phyloP scores from a whole-genome alignment of 2,113 vertebrate species.

The Nesogale talazaci region DNA sequence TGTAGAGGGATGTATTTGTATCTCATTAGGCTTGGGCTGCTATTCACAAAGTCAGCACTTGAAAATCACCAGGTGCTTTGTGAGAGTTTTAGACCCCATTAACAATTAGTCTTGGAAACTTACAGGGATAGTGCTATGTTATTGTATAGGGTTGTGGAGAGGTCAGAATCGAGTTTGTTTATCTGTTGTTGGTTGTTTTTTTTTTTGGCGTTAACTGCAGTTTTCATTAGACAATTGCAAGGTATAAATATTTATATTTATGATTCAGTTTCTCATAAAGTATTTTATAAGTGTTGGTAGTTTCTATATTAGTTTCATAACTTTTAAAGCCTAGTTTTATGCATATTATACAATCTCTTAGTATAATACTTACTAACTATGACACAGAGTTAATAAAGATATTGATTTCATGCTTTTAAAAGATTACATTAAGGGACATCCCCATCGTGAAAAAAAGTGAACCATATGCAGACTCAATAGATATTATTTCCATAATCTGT shows the following conservation, averaged over 20 bases:
- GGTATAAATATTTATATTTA: neutral
- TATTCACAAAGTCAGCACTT: no score
- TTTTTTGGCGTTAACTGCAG: neutral
- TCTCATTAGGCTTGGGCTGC: neutral
- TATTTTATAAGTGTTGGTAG: neutral
- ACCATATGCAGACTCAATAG: fast-evolving
- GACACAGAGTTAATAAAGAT: neutral
- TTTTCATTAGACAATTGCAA: neutral
- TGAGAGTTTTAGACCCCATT: no score
- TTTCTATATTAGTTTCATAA: neutral
- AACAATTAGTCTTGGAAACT: no score
- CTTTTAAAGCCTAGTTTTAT: neutral
- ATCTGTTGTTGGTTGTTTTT: no score
- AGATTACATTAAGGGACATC: neutral
- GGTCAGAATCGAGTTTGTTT: no score
- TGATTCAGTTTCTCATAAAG: neutral
- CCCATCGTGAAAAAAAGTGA: neutral
- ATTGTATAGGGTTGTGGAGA: no score
- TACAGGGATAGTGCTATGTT: no score
- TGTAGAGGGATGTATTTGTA: neutral
- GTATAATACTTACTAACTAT: neutral
- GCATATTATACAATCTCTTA: neutral
- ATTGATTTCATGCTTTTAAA: neutral
- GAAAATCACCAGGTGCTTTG: no score
- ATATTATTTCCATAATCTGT: neutral